Evolutionary conservation across 2,113 vertebrate genomes (phyloP), one percentile per base, ranked within the genome.

Genomic region (Sula dactylatra): DNA sequence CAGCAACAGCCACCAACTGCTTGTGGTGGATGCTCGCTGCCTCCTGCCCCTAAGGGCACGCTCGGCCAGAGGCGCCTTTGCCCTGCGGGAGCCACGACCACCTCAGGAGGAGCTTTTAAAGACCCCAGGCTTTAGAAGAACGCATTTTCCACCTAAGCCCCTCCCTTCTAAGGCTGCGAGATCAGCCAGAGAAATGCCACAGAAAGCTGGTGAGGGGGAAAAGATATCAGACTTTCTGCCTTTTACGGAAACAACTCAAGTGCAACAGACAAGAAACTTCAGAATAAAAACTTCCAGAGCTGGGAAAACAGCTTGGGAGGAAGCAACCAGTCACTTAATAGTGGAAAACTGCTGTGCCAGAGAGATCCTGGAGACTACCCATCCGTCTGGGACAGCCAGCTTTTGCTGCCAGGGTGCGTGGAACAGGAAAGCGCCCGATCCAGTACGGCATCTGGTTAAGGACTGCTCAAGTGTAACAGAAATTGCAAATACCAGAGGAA

Each of bases 361-460:
- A 58, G 26, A 22, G n/a, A 20, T 31, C 25, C 38, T 18, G 40
- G 34, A 58, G 59, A 40, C 8, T 2, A 6, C 13, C 36, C 9
- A 6, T 7, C 32, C 21, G 3, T 2, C 34, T 3, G 2, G 18
- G n/a, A 45, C 12, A 13, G 29, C 26, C 25, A 17, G 18, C 38
- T 31, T 4, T 17, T 1, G 0, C 59, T 29, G 36, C 3, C 1
- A 29, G 58, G 50, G 13, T 1, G 8, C 1, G 1, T 0, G 24
- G 32, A 21, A 20, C 4, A 20, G n/a, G 74, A n/a, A 25, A 32
- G 52, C 3, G 1, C 25, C 38, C 4, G 0, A 8, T 6, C 8
- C 16, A 4, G 21, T 3, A 6, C 3, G 0, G 42, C 1, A 6
- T 2, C 29, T 13, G 45, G 20, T 13, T 11, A 26, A 29, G 45